Percentiles rank a stretch among this genome's conserved stretches.
Evolutionary conservation across 2,888 invertebrate species (phyloP).

Genomic region (Lasius platythorax): DNA sequence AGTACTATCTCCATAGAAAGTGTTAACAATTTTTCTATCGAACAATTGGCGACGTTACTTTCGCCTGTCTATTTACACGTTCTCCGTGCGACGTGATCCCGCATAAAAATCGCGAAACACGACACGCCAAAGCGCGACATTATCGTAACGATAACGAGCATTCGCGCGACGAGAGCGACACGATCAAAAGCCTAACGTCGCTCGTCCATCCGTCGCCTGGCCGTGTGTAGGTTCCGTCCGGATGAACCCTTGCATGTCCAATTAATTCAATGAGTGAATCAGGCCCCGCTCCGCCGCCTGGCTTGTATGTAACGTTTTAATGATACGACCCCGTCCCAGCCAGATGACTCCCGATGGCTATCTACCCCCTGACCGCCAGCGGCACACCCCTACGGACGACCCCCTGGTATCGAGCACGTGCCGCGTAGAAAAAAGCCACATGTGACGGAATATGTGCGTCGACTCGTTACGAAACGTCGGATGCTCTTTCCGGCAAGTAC

Average conservation of each 20-base stretch:
- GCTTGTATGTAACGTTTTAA: conserved; percentile 79
- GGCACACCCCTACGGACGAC: conserved; percentile 78
- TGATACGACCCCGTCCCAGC: conserved; percentile 77
- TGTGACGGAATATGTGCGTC: conserved; percentile 74
- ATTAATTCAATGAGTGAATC: conserved; percentile 85
- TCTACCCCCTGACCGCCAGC: conserved; percentile 85
- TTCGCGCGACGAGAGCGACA: conserved; percentile 46
- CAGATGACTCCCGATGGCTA: conserved; percentile 85
- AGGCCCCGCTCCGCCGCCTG: conserved; percentile 72
- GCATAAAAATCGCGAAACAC: conserved; percentile 40
- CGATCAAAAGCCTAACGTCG: conserved; percentile 45
- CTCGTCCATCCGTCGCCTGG: conserved; percentile 49
- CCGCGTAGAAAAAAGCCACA: conserved; percentile 72
- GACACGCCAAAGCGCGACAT: conserved; percentile 43
- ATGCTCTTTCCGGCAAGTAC: conserved; percentile 51
- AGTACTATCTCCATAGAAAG: not conserved
- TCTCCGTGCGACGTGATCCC: not conserved
- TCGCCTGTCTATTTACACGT: not conserved
- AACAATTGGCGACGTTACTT: conserved; percentile 1
- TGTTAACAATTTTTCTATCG: not conserved
- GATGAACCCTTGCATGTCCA: conserved; percentile 77
- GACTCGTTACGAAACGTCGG: conserved; percentile 65
- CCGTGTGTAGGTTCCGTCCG: conserved; percentile 60
- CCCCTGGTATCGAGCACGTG: conserved; percentile 79
- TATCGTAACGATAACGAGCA: conserved; percentile 52